These are phyloP conservation scores for Anguilla megastoma DNA, from an alignment of 2,797 vertebrate species.

Conservation along the genomic window DNA sequence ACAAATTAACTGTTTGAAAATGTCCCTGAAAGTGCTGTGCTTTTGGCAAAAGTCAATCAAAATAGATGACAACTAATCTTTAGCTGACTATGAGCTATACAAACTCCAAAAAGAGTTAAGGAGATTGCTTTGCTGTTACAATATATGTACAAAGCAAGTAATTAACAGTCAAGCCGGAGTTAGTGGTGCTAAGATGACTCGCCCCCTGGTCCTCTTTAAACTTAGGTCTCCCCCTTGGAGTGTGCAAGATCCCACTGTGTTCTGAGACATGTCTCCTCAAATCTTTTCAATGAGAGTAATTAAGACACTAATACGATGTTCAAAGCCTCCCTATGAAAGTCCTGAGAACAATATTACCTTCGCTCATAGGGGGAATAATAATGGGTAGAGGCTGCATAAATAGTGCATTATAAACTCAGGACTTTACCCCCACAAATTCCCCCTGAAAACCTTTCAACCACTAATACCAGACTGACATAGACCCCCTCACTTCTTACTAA, in stretches of 20 bases:
- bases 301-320: constrained; percentile 33
- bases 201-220: background rate
- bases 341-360: constrained; percentile 20
- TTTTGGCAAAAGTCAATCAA: background rate
- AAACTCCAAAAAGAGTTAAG: background rate
- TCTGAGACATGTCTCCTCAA: constrained; percentile 15
- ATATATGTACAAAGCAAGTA: background rate
- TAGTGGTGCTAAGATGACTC: background rate
- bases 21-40: background rate
- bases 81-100: background rate
- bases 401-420: constrained; percentile 36
- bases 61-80: background rate
- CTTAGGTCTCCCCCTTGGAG: constrained; percentile 6
- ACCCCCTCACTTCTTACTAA: constrained; percentile 27
- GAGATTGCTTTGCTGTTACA: background rate
- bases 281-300: constrained; percentile 31
- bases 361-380: constrained; percentile 13
- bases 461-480: constrained; percentile 42
- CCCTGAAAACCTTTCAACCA: constrained; percentile 38
- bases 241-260: constrained; percentile 3
- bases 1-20: background rate
- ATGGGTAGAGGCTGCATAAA: constrained; percentile 36
- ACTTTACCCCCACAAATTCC: constrained; percentile 33
- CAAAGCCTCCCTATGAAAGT: constrained; percentile 25
- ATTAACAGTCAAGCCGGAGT: background rate